Conservation (phyloP, 2,797 vertebrate genomes). For the Lagocephalus sceleratus region DNA sequence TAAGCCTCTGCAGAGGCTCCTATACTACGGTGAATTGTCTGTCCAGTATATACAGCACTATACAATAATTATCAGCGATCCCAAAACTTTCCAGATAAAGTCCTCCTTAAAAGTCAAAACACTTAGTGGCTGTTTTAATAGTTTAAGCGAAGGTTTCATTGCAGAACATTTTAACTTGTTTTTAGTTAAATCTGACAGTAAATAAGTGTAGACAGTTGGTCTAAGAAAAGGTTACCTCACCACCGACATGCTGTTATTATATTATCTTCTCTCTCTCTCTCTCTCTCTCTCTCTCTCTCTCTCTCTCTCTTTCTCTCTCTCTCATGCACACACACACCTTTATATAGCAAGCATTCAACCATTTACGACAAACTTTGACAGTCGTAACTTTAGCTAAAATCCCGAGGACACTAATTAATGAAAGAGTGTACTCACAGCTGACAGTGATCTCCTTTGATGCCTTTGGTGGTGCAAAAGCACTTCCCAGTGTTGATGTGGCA, state of each 20-base stretch:
- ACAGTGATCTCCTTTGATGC: slow-evolving; percentile 93
- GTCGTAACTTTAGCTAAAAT: no score
- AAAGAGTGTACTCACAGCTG: slow-evolving; percentile 85
- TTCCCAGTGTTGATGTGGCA: slow-evolving; percentile 90
- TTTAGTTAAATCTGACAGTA: not conserved
- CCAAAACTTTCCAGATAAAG: no score
- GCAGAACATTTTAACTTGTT: no score
- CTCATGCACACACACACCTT: no score
- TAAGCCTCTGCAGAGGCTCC: slow-evolving; percentile 11
- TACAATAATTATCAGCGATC: slow-evolving; percentile 19
- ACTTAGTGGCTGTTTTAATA: no score
- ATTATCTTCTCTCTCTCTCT: not conserved
- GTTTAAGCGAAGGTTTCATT: no score
- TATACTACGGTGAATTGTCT: no score
- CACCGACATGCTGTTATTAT: no score
- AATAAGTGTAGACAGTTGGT: slow-evolving; percentile 23
- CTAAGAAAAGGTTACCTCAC: not conserved
- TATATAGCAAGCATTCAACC: not conserved
- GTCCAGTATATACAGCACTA: no score
- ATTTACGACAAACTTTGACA: not conserved
- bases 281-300: not conserved
- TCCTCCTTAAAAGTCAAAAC: no score
- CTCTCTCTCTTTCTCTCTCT: not conserved
- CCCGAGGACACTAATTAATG: slow-evolving; percentile 29
- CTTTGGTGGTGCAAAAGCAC: slow-evolving; percentile 92